phyloP scores from a whole-genome alignment of 2,888 invertebrate species.

The Pseudolycoriella hygida region DNA sequence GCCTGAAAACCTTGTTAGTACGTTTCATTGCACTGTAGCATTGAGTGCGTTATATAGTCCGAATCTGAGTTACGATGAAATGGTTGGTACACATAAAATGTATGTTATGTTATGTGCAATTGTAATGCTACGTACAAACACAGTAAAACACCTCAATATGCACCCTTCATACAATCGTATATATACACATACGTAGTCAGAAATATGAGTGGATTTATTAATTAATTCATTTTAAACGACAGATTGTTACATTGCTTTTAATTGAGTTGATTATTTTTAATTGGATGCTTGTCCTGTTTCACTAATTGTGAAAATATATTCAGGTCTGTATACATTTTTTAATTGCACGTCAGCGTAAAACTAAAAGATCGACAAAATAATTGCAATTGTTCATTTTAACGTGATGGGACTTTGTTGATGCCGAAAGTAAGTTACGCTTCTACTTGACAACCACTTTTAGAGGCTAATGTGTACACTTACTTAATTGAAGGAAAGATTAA shows the following conservation, averaged over 20 bases:
- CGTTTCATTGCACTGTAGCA: too few relatives aligned
- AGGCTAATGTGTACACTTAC: too few relatives aligned
- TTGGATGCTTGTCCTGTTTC: not conserved
- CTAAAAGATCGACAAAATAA: too few relatives aligned
- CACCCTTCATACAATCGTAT: not conserved
- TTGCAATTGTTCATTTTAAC: too few relatives aligned
- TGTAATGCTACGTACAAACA: not conserved
- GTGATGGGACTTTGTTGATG: too few relatives aligned
- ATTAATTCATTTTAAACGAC: not conserved
- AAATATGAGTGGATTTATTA: not conserved
- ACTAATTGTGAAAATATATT: not conserved
- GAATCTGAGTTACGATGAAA: not conserved
- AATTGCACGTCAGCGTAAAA: too few relatives aligned
- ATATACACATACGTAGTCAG: not conserved
- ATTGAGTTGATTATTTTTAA: conserved; percentile 1
- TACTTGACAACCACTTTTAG: too few relatives aligned
- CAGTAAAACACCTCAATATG: too few relatives aligned
- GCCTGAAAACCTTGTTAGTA: too few relatives aligned
- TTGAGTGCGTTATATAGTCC: not conserved
- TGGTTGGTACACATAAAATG: not conserved
- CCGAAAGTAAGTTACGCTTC: too few relatives aligned
- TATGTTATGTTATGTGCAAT: not conserved
- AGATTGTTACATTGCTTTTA: not conserved
- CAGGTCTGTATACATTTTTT: too few relatives aligned
- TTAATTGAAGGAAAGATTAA: too few relatives aligned